Conservation (phyloP, 2,888 invertebrate genomes). For the Iphiclides podalirius region DNA sequence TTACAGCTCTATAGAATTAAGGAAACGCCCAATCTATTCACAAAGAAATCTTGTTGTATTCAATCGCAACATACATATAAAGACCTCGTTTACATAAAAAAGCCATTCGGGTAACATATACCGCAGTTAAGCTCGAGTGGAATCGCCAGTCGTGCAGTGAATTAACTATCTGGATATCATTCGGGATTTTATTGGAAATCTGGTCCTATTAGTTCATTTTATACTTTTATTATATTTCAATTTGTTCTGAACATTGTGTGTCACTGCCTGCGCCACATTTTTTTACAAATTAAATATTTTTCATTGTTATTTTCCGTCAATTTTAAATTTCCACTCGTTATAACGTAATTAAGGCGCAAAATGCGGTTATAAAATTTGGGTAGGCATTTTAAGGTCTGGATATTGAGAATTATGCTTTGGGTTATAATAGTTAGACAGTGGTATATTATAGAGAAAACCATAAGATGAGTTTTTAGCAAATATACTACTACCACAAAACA, state of each 20-base stretch:
- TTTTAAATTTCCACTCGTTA: too few relatives aligned
- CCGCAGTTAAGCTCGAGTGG: conserved; percentile 36
- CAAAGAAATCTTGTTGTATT: conserved; percentile 42
- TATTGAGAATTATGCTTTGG: too few relatives aligned
- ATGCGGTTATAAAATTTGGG: too few relatives aligned
- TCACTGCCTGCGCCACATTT: too few relatives aligned
- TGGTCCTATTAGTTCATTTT: conserved; percentile 16
- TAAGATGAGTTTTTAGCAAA: too few relatives aligned
- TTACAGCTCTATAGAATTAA: conserved; percentile 12
- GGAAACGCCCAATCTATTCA: conserved; percentile 28
- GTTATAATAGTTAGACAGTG: too few relatives aligned
- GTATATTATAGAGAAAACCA: too few relatives aligned
- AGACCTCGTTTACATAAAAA: conserved; percentile 55
- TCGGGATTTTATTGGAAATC: conserved; percentile 20
- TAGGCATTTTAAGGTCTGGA: too few relatives aligned
- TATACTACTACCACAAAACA: too few relatives aligned
- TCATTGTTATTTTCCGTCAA: not conserved
- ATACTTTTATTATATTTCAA: conserved; percentile 11
- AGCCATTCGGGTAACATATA: conserved; percentile 45
- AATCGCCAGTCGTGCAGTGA: conserved; percentile 37
- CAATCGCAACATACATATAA: conserved; percentile 32
- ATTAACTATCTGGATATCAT: conserved; percentile 33
- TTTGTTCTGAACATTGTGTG: conserved; percentile 3
- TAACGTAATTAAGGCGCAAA: too few relatives aligned
- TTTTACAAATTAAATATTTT: not conserved